Percentiles rank a stretch among this genome's conserved stretches.
Conservation (phyloP, 2,888 invertebrate species). For the Yponomeuta evonymella region DNA sequence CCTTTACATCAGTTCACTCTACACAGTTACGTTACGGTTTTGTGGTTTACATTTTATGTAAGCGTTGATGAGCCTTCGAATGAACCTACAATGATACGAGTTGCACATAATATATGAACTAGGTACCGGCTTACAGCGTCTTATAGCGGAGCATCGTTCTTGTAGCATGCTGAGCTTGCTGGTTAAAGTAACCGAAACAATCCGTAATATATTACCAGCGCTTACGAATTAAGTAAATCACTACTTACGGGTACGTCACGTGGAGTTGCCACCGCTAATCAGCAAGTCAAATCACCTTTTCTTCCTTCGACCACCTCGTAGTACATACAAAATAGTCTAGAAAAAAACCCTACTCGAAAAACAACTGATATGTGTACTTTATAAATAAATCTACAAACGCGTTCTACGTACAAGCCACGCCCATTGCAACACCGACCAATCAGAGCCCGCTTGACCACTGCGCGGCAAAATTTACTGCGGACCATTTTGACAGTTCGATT, state of each 20-base stretch:
- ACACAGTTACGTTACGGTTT: too few relatives aligned
- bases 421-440: conserved; percentile 50
- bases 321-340: conserved; percentile 14
- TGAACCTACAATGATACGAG: too few relatives aligned
- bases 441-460: conserved; percentile 32
- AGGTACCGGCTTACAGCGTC: too few relatives aligned
- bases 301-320: conserved; percentile 29
- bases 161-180: too few relatives aligned
- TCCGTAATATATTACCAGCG: not conserved
- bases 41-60: too few relatives aligned
- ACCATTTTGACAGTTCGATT: conserved; percentile 72
- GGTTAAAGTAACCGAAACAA: not conserved
- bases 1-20: too few relatives aligned
- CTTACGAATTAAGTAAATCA: too few relatives aligned
- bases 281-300: conserved; percentile 49
- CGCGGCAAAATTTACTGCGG: conserved; percentile 62
- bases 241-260: conserved; percentile 18
- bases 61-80: too few relatives aligned
- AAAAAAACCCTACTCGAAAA: conserved; percentile 40
- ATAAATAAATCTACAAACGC: conserved; percentile 60
- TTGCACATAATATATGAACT: too few relatives aligned
- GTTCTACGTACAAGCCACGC: conserved; percentile 59
- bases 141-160: too few relatives aligned
- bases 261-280: conserved; percentile 26
- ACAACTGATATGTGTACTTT: conserved; percentile 40